Conservation (phyloP, 1,140 invertebrate species). For the Maconellicoccus hirsutus region DNA sequence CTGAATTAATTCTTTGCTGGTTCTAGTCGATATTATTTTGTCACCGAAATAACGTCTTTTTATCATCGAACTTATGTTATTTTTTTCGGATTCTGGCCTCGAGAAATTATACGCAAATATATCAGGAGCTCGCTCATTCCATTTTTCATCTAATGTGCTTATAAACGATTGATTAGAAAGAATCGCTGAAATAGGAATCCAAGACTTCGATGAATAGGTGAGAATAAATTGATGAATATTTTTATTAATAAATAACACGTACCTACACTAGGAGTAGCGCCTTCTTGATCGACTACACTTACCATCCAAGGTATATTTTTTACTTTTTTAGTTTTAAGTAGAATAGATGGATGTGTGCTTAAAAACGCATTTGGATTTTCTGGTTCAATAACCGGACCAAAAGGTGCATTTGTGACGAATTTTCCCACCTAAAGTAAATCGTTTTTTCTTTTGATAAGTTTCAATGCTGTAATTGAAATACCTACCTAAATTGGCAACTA, state of each 20-base stretch:
- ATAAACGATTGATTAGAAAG: slow-evolving; percentile 19
- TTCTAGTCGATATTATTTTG: slow-evolving; percentile 24
- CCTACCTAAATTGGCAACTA: too few relatives aligned
- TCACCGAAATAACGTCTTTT: slow-evolving; percentile 28
- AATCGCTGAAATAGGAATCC: slow-evolving; percentile 24
- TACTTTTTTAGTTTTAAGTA: slow-evolving; percentile 30
- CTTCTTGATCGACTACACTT: slow-evolving; percentile 35
- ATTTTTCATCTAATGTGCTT: slow-evolving; percentile 26
- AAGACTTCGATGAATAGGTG: not conserved
- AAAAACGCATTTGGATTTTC: slow-evolving; percentile 42
- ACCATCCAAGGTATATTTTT: slow-evolving; percentile 35
- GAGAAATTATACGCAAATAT: slow-evolving; percentile 26
- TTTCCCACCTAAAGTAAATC: not conserved
- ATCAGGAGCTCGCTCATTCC: slow-evolving; percentile 26
- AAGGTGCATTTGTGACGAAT: slow-evolving; percentile 35
- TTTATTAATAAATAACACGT: slow-evolving; percentile 24
- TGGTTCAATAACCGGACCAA: slow-evolving; percentile 45
- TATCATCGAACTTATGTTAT: slow-evolving; percentile 27
- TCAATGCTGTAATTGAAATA: too few relatives aligned
- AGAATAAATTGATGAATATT: not conserved
- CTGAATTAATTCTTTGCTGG: slow-evolving; percentile 26
- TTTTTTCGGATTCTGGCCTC: slow-evolving; percentile 29
- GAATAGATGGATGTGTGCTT: slow-evolving; percentile 41
- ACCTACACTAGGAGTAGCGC: slow-evolving; percentile 39
- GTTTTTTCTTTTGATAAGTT: too few relatives aligned